Percentiles rank a stretch among this genome's conserved stretches.
Evolutionary conservation across 2,113 vertebrate species (phyloP).

Genomic region (Oophaga pumilio): DNA sequence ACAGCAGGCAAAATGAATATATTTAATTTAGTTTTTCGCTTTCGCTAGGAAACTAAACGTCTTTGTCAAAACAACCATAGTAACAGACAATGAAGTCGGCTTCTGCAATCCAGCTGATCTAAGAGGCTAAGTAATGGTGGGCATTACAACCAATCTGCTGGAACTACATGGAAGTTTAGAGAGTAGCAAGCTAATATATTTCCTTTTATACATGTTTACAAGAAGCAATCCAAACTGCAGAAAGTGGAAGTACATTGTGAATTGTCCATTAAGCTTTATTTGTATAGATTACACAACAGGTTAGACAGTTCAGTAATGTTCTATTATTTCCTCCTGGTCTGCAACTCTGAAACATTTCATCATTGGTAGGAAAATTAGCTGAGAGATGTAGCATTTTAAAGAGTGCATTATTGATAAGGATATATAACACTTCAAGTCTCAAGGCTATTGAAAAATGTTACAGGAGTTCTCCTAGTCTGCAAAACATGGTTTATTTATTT

Average conservation of each 20-base stretch:
- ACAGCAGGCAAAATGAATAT: conserved; percentile 13
- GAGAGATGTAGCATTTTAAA: background rate
- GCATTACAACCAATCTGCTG: conserved; percentile 69
- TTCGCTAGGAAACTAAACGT: background rate
- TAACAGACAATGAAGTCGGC: conserved; percentile 70
- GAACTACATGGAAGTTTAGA: conserved; percentile 72
- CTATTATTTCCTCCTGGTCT: background rate
- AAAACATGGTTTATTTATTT: background rate
- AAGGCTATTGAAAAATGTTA: background rate
- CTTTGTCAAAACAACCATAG: conserved; percentile 66
- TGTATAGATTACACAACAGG: background rate
- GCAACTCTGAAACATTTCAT: background rate
- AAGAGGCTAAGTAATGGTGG: conserved; percentile 72
- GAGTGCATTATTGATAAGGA: background rate
- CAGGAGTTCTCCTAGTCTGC: background rate
- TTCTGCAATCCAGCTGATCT: conserved; percentile 70
- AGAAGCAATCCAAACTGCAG: background rate
- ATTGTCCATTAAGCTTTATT: conserved; percentile 25
- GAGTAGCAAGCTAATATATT: conserved; percentile 55
- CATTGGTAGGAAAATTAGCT: background rate
- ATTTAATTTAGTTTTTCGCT: conserved; percentile 11
- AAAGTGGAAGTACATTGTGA: conserved; percentile 13
- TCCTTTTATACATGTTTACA: conserved; percentile 33
- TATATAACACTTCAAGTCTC: background rate
- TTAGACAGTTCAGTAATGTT: background rate